Conservation (phyloP, 92 coral and sea anemone genomes). For the Porites divaricata region DNA sequence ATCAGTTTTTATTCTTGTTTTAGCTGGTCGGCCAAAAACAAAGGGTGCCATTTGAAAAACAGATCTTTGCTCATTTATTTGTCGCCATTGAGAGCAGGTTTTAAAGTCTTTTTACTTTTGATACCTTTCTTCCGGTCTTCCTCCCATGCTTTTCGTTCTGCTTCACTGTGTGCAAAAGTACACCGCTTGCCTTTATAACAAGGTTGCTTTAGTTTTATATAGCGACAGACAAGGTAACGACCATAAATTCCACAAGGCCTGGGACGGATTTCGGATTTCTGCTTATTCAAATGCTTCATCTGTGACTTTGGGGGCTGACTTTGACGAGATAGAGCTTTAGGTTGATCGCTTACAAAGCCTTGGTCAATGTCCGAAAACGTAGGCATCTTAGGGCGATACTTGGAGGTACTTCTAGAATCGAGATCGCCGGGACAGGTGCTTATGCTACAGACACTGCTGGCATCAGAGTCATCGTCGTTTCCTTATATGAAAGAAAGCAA, state of each 20-base stretch:
- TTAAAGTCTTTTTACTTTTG: too few relatives aligned
- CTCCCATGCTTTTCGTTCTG: conserved; percentile 31
- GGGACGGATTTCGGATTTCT: neutral
- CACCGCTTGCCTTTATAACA: conserved; percentile 22
- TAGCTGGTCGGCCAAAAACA: too few relatives aligned
- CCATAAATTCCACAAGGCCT: conserved; percentile 1
- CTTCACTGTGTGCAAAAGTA: conserved; percentile 29
- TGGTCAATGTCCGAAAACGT: conserved; percentile 8
- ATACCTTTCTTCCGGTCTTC: conserved; percentile 28
- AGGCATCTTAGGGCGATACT: conserved; percentile 7
- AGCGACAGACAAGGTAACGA: conserved; percentile 14
- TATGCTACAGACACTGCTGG: conserved; percentile 30
- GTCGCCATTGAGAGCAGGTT: too few relatives aligned
- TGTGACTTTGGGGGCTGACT: neutral
- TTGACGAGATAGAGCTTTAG: neutral
- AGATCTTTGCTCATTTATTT: too few relatives aligned
- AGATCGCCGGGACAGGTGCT: conserved; percentile 23
- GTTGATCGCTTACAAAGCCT: conserved; percentile 1
- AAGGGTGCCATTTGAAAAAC: too few relatives aligned
- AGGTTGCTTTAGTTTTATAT: neutral
- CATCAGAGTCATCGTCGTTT: conserved; percentile 22
- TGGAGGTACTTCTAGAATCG: neutral
- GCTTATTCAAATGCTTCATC: neutral
- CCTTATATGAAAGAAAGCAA: neutral
- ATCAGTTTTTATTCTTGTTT: too few relatives aligned